Base-by-base conservation (phyloP, 2,113 vertebrate species). In the Leptodactylus fuscus region DNA sequence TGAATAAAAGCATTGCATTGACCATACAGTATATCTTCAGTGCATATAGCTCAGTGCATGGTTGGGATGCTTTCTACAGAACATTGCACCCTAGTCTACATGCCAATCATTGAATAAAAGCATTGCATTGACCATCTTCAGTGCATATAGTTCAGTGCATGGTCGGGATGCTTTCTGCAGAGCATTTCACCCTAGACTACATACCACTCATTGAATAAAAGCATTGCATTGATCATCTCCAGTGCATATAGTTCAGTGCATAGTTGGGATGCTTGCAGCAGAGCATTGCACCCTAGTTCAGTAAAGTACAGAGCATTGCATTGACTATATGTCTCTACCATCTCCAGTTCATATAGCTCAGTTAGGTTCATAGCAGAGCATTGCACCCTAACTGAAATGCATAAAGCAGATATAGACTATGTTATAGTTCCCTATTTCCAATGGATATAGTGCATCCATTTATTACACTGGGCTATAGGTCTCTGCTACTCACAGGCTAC, bases 101-200 rank as follows among this genome's bases (percentile, higher is more conserved):
- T 51, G 5, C 16, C 15, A 2, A 4, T 20, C 1, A 51, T 4
- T 51, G n/a, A 9, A 58, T 58, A n/a, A 86, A 78, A 84, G 34
- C 83, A 87, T 81, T 86, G 87, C 58, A 69, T 48, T n/a, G 16
- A 67, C 58, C n/a, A 22, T 71, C 55, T 5, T 5, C 3, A 29
- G 24, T 62, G 20, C 53, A 55, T 22, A 1, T 55, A 62, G 11
- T 62, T 9, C 6, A 11, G 11, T 62, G 24, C 6, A 11, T 62
- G 24, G 1, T 29, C 22, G 3, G 53, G 2, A n/a, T 55, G 22
- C n/a, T n/a, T 8, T 18, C 22, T 4, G 55, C 55, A 60, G 55
- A 60, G 55, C n/a, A 24, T 60, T 60, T 22, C n/a, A 60, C 55
- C 6, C n/a, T n/a, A n/a, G 20, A 55, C 41, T 44, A 44, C 9